Percentiles rank a stretch among this genome's conserved stretches.
Conservation (phyloP, 2,113 vertebrate genomes). For the Istiophorus platypterus region DNA sequence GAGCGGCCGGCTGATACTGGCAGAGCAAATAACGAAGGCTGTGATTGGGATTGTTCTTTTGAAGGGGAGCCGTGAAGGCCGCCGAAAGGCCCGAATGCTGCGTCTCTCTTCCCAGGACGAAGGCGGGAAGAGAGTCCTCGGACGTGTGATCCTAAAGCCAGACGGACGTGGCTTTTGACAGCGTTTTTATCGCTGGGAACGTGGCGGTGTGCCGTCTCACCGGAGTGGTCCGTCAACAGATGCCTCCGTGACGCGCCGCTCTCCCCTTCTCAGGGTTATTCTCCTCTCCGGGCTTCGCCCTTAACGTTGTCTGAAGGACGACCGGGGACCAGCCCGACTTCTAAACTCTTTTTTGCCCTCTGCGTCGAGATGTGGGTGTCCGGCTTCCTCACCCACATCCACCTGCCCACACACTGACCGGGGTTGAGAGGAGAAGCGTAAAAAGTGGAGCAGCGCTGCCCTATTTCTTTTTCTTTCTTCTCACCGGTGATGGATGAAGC, state of each 20-base stretch:
- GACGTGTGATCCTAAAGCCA: conserved; percentile 19
- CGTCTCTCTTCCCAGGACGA: conserved; percentile 24
- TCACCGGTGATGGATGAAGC: conserved; percentile 56
- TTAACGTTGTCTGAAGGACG: conserved; percentile 47
- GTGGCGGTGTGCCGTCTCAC: conserved; percentile 42
- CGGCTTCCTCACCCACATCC: not conserved
- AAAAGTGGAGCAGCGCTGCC: conserved; percentile 62
- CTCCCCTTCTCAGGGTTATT: conserved; percentile 31
- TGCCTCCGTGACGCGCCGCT: conserved; percentile 38
- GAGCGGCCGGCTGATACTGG: conserved; percentile 55
- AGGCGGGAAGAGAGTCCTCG: conserved; percentile 7
- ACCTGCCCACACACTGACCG: conserved; percentile 25
- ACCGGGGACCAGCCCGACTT: conserved; percentile 23
- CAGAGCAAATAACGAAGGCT: conserved; percentile 47
- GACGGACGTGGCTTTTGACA: conserved; percentile 25
- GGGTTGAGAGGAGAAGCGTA: conserved; percentile 52
- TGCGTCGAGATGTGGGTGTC: conserved; percentile 40
- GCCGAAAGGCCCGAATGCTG: conserved; percentile 36
- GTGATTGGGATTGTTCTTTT: conserved; percentile 65
- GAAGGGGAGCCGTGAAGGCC: conserved; percentile 31
- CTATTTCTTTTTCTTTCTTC: too few relatives aligned
- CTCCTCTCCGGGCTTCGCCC: conserved; percentile 24
- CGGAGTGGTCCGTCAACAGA: conserved; percentile 61
- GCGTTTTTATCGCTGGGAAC: conserved; percentile 32
- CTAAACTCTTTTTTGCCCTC: too few relatives aligned